Percentiles rank a stretch among this genome's conserved stretches.
These are phyloP conservation scores for Heptranchias perlo DNA, from an alignment of 2,113 vertebrate species.

Conservation along the genomic window DNA sequence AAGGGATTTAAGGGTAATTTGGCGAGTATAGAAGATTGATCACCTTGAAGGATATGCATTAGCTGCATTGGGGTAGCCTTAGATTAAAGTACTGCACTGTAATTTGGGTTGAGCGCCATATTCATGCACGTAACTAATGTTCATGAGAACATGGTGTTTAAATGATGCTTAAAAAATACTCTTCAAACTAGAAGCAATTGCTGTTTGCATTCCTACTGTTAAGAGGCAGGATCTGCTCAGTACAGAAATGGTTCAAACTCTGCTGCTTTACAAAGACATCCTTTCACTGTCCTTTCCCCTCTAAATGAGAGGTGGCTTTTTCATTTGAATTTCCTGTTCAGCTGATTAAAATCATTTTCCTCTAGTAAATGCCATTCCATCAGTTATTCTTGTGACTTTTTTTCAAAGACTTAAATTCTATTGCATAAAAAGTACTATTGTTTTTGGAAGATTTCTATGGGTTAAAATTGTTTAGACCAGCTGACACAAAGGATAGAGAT, in stretches of 20 bases:
- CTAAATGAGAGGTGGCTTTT: neutral
- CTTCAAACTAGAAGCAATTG: neutral
- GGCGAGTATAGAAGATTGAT: neutral
- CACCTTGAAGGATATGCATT: neutral
- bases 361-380: neutral
- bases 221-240: neutral
- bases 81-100: neutral
- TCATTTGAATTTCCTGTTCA: neutral
- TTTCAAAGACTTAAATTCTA: neutral
- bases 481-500: neutral
- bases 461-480: neutral
- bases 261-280: neutral
- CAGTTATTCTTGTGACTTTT: neutral
- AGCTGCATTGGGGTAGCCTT: neutral
- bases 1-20: neutral
- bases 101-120: neutral
- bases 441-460: neutral
- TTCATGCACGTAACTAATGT: neutral
- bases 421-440: too few relatives aligned
- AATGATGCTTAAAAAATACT: neutral
- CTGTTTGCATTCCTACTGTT: neutral
- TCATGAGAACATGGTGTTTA: neutral
- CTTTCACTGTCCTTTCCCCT: neutral
- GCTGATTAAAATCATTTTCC: neutral
- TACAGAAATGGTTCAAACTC: neutral